Conservation (phyloP, 2,113 vertebrate genomes). For the Sceloporus tristichus region DNA sequence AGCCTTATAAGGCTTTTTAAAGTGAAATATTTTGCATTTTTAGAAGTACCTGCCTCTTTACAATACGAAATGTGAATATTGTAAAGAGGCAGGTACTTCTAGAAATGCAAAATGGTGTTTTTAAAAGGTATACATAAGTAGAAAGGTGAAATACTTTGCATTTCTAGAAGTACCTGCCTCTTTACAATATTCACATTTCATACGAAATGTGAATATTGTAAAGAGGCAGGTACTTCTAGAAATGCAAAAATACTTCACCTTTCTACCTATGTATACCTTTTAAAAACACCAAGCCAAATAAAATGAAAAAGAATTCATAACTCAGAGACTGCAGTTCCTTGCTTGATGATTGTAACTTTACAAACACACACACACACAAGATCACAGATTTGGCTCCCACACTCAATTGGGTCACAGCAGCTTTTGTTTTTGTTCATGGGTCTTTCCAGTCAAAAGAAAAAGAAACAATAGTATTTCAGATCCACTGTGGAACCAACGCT, state of each 20-base stretch:
- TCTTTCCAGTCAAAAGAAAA: not conserved
- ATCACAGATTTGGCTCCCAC: not conserved
- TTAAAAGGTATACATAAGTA: too few relatives aligned
- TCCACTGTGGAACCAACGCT: not conserved
- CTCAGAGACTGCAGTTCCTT: not conserved
- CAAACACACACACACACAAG: not conserved
- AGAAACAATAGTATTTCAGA: not conserved
- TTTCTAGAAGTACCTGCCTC: too few relatives aligned
- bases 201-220: not conserved
- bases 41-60: too few relatives aligned
- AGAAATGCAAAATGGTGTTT: slow-evolving; percentile 5
- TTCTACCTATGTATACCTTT: not conserved
- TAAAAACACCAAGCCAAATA: not conserved
- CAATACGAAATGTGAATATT: not conserved
- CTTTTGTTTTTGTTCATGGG: not conserved
- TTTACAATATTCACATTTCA: too few relatives aligned
- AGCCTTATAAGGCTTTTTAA: too few relatives aligned
- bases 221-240: slow-evolving; percentile 20
- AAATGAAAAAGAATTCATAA: slow-evolving; percentile 18
- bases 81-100: slow-evolving; percentile 14
- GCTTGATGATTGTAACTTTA: not conserved
- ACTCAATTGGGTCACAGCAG: slow-evolving; percentile 1
- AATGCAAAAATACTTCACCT: not conserved
- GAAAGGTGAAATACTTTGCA: too few relatives aligned
- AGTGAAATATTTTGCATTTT: too few relatives aligned